Conservation (phyloP, 2,888 invertebrate genomes). For the Andrena marginata region DNA sequence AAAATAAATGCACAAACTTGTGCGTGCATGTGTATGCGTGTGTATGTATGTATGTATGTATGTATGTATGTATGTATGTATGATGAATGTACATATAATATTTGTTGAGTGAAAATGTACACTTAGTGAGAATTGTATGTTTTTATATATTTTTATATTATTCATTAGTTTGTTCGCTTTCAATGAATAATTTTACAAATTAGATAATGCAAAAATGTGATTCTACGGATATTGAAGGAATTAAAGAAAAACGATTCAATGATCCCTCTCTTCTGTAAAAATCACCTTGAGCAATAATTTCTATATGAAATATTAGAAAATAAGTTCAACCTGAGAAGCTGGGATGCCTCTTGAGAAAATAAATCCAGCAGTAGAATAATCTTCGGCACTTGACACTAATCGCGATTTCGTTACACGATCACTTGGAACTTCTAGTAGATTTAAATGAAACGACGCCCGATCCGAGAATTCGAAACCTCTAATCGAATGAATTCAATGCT, state of each 20-base stretch:
- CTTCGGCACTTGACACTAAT: not conserved
- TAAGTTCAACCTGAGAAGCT: not conserved
- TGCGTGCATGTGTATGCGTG: not conserved
- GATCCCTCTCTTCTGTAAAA: too few species aligned
- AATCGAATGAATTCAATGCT: too few species aligned
- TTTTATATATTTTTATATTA: slow-evolving; percentile 26
- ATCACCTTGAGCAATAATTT: not conserved
- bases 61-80: slow-evolving; percentile 11
- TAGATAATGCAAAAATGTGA: not conserved
- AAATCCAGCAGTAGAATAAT: not conserved
- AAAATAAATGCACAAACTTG: slow-evolving; percentile 8
- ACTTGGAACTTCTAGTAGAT: too few species aligned
- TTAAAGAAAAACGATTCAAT: not conserved
- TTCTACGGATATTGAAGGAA: not conserved
- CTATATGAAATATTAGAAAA: not conserved
- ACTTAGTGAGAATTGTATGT: slow-evolving; percentile 14
- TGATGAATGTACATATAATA: not conserved
- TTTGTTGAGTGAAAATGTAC: slow-evolving; percentile 9
- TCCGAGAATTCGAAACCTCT: too few species aligned
- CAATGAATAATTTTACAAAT: slow-evolving; percentile 4
- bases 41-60: slow-evolving; percentile 12
- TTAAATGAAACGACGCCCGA: too few species aligned
- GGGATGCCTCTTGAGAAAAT: not conserved
- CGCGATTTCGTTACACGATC: not conserved
- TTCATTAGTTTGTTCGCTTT: slow-evolving; percentile 2